These are phyloP conservation scores for Paguma larvata DNA, from an alignment of 2,797 vertebrate genomes.

Conservation along the genomic window DNA sequence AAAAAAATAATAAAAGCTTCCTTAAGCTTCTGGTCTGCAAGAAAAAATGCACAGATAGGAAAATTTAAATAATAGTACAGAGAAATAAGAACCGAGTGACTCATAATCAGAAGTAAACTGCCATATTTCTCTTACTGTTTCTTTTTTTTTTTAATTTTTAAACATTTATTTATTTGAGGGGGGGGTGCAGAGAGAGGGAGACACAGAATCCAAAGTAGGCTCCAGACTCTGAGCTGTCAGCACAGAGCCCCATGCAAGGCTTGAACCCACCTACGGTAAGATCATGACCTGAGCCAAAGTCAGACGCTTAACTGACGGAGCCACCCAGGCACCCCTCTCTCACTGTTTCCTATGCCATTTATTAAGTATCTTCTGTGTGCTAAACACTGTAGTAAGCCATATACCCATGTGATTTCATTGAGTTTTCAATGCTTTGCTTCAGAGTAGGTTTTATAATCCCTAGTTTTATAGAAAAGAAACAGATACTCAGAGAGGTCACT, in stretches of 20 bases:
- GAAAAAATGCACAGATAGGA: not conserved
- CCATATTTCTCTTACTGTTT: not conserved
- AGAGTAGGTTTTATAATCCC: not conserved
- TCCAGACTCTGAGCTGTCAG: too few relatives aligned
- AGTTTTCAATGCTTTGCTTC: not conserved
- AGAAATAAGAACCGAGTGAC: constrained; percentile 3
- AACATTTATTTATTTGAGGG: too few relatives aligned
- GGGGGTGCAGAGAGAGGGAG: too few relatives aligned
- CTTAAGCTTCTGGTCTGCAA: not conserved
- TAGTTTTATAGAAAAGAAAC: constrained; percentile 1
- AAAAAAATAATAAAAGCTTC: not conserved
- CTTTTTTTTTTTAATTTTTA: not conserved
- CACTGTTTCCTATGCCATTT: not conserved
- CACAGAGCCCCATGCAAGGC: too few relatives aligned
- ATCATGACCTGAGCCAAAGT: too few relatives aligned
- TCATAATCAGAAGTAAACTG: not conserved
- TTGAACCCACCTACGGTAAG: too few relatives aligned
- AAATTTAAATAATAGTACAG: not conserved
- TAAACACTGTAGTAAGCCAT: not conserved
- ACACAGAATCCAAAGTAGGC: too few relatives aligned
- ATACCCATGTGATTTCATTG: not conserved
- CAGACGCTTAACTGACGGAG: too few relatives aligned
- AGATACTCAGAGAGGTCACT: not conserved
- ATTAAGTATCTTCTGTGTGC: not conserved
- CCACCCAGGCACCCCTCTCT: not conserved